These are phyloP conservation scores for Ridgeia piscesae DNA, from an alignment of 1,140 invertebrate genomes.

Conservation along the genomic window DNA sequence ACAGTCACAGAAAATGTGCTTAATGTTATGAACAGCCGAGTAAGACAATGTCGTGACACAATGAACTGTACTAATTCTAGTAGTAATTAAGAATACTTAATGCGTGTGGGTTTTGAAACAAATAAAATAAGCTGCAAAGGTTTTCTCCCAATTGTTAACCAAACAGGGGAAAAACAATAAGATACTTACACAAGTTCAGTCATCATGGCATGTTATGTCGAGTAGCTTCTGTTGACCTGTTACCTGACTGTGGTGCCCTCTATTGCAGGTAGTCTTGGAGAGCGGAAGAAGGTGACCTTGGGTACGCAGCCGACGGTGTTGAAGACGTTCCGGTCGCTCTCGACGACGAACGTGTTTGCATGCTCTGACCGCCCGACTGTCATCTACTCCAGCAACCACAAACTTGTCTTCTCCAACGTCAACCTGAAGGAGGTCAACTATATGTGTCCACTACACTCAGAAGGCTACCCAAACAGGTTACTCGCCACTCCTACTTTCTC, in stretches of 20 bases:
- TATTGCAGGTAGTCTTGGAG: constrained; percentile 42
- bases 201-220: no score
- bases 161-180: no score
- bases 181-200: no score
- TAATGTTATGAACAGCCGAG: no score
- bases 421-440: constrained; percentile 97
- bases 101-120: no score
- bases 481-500: not conserved
- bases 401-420: constrained; percentile 98
- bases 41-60: no score
- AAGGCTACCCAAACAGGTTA: constrained; percentile 87
- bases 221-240: not conserved
- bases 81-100: no score
- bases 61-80: no score
- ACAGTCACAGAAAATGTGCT: no score
- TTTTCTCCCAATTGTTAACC: no score
- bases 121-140: no score
- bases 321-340: constrained; percentile 84
- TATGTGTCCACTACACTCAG: constrained; percentile 95
- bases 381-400: constrained; percentile 98
- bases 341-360: constrained; percentile 96
- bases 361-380: constrained; percentile 98
- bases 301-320: constrained; percentile 96
- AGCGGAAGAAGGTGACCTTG: constrained; percentile 73
- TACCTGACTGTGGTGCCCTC: not conserved